Evolutionary conservation across 2,888 invertebrate genomes (phyloP).

Genomic region (Pheosia gnoma): DNA sequence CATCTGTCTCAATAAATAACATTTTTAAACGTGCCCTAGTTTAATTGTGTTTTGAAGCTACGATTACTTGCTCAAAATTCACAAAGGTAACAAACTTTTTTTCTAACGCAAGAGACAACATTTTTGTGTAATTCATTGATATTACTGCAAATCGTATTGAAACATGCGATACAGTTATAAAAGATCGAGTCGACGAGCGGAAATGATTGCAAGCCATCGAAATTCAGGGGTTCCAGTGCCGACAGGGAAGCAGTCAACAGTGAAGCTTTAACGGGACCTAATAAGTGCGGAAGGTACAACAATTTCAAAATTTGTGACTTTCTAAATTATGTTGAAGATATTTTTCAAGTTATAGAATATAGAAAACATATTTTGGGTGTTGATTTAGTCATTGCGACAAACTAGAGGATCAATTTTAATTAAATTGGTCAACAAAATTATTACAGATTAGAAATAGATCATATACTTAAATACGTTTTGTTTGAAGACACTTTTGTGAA

Average conservation of each 20-base stretch:
- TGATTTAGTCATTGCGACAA: too few relatives aligned
- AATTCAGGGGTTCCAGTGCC: conserved; percentile 58
- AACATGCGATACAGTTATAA: conserved; percentile 46
- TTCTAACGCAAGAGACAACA: neutral
- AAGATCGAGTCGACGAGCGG: conserved; percentile 55
- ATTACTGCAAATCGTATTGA: conserved; percentile 12
- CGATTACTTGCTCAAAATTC: too few relatives aligned
- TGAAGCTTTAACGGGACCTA: conserved; percentile 37
- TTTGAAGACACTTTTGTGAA: too few relatives aligned
- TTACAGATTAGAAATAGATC: too few relatives aligned
- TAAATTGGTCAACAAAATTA: too few relatives aligned
- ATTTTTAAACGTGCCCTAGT: too few relatives aligned
- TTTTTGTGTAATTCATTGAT: neutral
- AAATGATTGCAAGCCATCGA: conserved; percentile 58
- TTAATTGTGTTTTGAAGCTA: too few relatives aligned
- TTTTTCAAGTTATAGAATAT: neutral
- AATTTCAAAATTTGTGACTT: conserved; percentile 7
- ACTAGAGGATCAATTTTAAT: too few relatives aligned
- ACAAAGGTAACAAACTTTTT: neutral
- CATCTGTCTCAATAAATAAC: too few relatives aligned
- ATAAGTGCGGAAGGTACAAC: conserved; percentile 24
- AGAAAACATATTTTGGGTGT: too few relatives aligned
- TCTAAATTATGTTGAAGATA: conserved; percentile 16
- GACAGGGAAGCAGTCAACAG: conserved; percentile 21
- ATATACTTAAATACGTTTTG: too few relatives aligned